Base-by-base conservation (phyloP, 2,113 vertebrate species). In the Noturus placidus region DNA sequence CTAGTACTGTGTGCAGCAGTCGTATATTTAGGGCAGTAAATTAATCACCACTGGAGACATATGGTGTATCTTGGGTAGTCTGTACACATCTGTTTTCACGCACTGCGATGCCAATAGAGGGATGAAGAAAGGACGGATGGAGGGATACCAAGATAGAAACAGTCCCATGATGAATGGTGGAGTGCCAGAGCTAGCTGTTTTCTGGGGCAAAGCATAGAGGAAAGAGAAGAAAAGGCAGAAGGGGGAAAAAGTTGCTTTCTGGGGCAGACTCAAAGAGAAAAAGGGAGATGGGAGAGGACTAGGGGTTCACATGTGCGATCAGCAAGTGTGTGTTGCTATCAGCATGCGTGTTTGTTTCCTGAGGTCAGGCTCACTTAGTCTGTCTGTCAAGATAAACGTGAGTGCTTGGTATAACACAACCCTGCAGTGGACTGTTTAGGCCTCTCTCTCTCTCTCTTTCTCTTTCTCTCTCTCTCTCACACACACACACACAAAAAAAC, bases 161-260 rank as follows among this genome's bases (percentile, higher is more conserved):
- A 14, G 84, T 80, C 56, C 65, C 84, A 81, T 83, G 89, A 86
- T 67, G 61, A 86, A 83, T 35, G 79, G 70, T 74, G 57, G 70
- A 85, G 46, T 69, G 61, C 14, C 70, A 14, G 65, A 56, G 83
- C 80, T 80, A 15, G 25, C 59, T 5, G 33, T 61, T 90, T 90
- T 90, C 87, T 90, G 67, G 89, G 85, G 85, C 87, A 86, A 88
- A 46, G 69, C 42, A 35, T 1, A n/a, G 20, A 38, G 22, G n/a
- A 54, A 50, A 38, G 69, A 50, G 22, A 20, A 56, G 46, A 22
- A 33, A 72, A 33, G 79, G 61, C 50, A 42, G 1, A 52, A 38
- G 15, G n/a, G n/a, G 52, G 7, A 65, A 63, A 13, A 22, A 46
- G 46, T 78, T 5, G 25, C 61, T 90, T 90, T 90, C 87, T 90